Evolutionary conservation across 2,888 invertebrate genomes (phyloP).

Genomic region (Hipparchia semele): DNA sequence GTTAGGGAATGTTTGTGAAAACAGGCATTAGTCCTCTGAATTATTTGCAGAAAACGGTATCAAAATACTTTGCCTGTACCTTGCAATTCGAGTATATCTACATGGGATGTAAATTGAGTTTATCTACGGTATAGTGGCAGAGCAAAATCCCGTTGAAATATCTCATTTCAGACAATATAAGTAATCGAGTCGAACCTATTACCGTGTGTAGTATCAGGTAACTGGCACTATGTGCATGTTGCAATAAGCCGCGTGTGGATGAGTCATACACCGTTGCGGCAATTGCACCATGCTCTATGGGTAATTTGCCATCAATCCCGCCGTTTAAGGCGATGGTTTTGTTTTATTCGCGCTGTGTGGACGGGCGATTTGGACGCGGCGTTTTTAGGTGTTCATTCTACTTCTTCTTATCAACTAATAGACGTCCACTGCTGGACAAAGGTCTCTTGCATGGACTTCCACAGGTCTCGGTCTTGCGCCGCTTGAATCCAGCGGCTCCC

Average conservation of each 20-base stretch:
- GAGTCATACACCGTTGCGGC: conserved; percentile 42
- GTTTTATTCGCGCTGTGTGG: conserved; percentile 45
- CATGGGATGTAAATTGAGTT: neutral
- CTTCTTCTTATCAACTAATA: too few species aligned
- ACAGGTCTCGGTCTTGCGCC: neutral
- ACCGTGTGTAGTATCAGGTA: conserved; percentile 13
- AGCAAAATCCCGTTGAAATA: conserved; percentile 28
- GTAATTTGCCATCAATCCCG: conserved; percentile 68
- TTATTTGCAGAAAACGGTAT: too few species aligned
- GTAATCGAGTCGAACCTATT: conserved; percentile 32
- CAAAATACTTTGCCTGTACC: neutral
- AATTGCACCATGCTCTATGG: conserved; percentile 50
- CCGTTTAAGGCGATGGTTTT: conserved; percentile 62
- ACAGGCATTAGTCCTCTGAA: too few species aligned
- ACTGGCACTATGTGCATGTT: conserved; percentile 13
- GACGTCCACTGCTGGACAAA: too few species aligned
- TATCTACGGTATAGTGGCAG: neutral
- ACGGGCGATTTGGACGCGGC: conserved; percentile 45
- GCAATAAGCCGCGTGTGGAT: conserved; percentile 28
- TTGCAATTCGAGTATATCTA: neutral
- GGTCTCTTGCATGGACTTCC: too few species aligned
- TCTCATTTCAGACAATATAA: conserved; percentile 32
- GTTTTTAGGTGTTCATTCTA: conserved; percentile 11
- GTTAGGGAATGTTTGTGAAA: too few species aligned
- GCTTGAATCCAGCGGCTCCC: too few species aligned